phyloP scores from a whole-genome alignment of 2,888 invertebrate genomes.

The Ormyrus rosae region DNA sequence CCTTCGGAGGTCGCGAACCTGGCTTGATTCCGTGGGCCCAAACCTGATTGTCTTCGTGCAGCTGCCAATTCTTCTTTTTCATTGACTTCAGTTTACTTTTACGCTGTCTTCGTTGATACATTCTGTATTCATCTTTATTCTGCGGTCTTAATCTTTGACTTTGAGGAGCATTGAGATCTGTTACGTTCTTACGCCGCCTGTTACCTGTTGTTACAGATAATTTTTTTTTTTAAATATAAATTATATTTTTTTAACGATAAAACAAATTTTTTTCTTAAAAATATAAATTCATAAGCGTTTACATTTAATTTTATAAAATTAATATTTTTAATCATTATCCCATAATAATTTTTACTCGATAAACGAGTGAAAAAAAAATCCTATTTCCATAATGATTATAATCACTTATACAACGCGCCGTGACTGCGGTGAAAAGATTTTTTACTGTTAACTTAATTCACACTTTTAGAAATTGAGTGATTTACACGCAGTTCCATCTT shows the following conservation, averaged over 20 bases:
- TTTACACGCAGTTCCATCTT: not conserved
- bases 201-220: conserved; percentile 55
- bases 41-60: conserved; percentile 61
- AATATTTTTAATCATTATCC: too few species aligned
- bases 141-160: conserved; percentile 68
- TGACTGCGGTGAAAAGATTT: not conserved
- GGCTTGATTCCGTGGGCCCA: conserved; percentile 71
- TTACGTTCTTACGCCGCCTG: conserved; percentile 66
- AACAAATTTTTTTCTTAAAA: too few species aligned
- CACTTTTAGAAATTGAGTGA: conserved; percentile 22
- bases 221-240: not conserved
- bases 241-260: too few species aligned
- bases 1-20: conserved; percentile 68
- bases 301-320: too few species aligned
- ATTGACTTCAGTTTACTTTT: conserved; percentile 61
- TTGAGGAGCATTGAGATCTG: conserved; percentile 66
- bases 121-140: conserved; percentile 54
- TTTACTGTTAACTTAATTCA: conserved; percentile 15
- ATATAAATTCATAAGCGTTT: too few species aligned
- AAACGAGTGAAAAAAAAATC: too few species aligned
- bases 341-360: too few species aligned
- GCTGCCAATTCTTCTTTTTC: conserved; percentile 59
- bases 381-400: too few species aligned
- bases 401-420: too few species aligned
- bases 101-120: conserved; percentile 56